Evolutionary conservation across 2,888 invertebrate genomes (phyloP), one percentile per base, ranked within the genome.

Genomic region (Pammene fasciana): DNA sequence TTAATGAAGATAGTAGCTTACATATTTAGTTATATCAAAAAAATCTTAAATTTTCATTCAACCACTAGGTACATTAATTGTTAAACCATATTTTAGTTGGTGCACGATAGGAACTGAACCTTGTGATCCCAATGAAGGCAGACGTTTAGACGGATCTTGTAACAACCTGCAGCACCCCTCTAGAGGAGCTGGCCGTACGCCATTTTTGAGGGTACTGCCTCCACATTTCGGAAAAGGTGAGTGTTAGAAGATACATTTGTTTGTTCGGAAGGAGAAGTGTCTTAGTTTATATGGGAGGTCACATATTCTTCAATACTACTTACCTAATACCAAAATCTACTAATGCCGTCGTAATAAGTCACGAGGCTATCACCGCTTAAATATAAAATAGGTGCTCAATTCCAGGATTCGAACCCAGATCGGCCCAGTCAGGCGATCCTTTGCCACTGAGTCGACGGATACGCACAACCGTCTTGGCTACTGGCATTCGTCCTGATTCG

Each of bases 61-160:
- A 26, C 4, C 26, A 26, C 26, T 26, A 26, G 26, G 26, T 26
- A 1, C 26, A 3, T 26, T 26, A 1, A 26, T 26, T 26, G 4
- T 26, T 26, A 26, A 26, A 26, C 26, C 26, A 26, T 26, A 48
- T 62, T 62, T 62, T 18, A 86, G 89, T 70, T 89, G 86, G 87
- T 90, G 89, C 56, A 80, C 84, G 0, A 84, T 76, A 6, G 84
- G 71, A 26, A 9, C 88, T 0, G 71, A 79, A 0, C 82, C 85
- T 8, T 90, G 90, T 65, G 78, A 86, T 46, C 81, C 83, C 0
- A 13, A 77, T 0, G 90, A 89, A 75, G 80, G 83, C 0, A 81
- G 88, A 6, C 78, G 89, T 0, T 70, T 86, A 0, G 89, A 89
- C 65, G 89, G 87, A 0, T 81, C 89, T 0, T 89, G 90, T 71